A percentile compares a stretch with the other conserved stretches of the same genome.
Conservation (phyloP, 1,140 invertebrate species). For the Oppia nitens region DNA sequence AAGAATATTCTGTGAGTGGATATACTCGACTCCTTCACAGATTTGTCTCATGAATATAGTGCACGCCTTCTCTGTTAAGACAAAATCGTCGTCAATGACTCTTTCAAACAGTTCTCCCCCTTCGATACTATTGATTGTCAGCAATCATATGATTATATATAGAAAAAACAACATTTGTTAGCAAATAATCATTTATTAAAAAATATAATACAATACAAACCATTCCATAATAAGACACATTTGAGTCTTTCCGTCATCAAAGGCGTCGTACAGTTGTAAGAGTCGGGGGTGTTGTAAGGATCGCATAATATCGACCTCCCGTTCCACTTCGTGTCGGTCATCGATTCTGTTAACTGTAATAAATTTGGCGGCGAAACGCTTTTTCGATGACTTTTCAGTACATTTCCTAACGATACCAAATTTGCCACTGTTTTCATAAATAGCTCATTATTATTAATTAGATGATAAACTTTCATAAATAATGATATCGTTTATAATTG, state of each 20-base stretch:
- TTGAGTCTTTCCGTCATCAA: constrained; percentile 64
- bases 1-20: constrained; percentile 92
- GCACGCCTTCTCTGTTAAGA: constrained; percentile 84
- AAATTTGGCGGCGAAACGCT: constrained; percentile 80
- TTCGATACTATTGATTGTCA: constrained; percentile 50
- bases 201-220: constrained; percentile 45
- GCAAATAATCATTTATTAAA: not conserved
- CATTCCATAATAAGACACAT: constrained; percentile 90
- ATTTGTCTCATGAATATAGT: constrained; percentile 92
- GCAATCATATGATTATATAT: not conserved
- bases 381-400: constrained; percentile 55
- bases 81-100: constrained; percentile 93
- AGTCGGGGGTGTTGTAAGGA: constrained; percentile 75
- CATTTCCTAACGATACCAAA: constrained; percentile 93
- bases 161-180: too few relatives aligned
- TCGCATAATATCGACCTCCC: constrained; percentile 93
- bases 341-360: constrained; percentile 64
- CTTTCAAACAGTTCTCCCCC: constrained; percentile 95
- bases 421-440: constrained; percentile 56
- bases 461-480: too few relatives aligned
- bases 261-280: constrained; percentile 89
- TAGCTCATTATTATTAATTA: too few relatives aligned
- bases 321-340: constrained; percentile 72
- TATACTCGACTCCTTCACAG: constrained; percentile 88
- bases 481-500: too few relatives aligned